A percentile compares a stretch with the other conserved stretches of the same genome.
phyloP scores from a whole-genome alignment of 1,140 invertebrate species.

The Agraylea sexmaculata region DNA sequence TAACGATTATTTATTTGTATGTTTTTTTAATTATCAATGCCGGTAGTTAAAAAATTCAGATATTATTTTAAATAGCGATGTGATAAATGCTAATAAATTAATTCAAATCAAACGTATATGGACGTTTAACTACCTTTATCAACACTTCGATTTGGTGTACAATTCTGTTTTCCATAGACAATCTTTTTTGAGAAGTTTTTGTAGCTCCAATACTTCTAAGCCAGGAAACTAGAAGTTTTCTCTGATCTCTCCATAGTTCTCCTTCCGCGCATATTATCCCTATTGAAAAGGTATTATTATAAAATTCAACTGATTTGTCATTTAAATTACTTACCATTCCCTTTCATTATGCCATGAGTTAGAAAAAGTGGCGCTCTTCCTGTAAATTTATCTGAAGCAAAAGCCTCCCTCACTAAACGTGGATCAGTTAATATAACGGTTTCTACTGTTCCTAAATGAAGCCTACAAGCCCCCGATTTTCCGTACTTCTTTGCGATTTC shows the following conservation, averaged over 20 bases:
- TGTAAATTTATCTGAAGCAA: conserved; percentile 54
- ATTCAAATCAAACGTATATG: conserved; percentile 4
- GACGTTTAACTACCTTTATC: conserved; percentile 41
- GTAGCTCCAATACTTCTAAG: conserved; percentile 67
- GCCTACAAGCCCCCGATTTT: conserved; percentile 45
- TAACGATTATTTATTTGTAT: too few relatives aligned
- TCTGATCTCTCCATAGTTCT: conserved; percentile 67
- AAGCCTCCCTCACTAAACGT: conserved; percentile 52
- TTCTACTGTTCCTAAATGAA: conserved; percentile 59
- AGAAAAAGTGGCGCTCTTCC: conserved; percentile 67
- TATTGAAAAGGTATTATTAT: conserved; percentile 25
- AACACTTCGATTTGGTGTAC: conserved; percentile 46
- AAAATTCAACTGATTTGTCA: conserved; percentile 1
- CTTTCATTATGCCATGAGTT: conserved; percentile 76
- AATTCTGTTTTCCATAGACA: conserved; percentile 56
- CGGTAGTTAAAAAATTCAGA: too few relatives aligned
- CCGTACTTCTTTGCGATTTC: conserved; percentile 54
- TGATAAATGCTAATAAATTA: conserved; percentile 5
- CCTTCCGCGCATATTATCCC: conserved; percentile 75
- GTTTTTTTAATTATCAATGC: too few relatives aligned
- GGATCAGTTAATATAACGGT: conserved; percentile 64
- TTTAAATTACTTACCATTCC: conserved; percentile 58
- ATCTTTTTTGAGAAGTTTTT: conserved; percentile 47
- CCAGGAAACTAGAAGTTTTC: conserved; percentile 57
- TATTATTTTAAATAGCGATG: conserved; percentile 8